Evolutionary conservation across 2,888 invertebrate genomes (phyloP), one percentile per base, ranked within the genome.

Genomic region (Chrysolina oricalcia): DNA sequence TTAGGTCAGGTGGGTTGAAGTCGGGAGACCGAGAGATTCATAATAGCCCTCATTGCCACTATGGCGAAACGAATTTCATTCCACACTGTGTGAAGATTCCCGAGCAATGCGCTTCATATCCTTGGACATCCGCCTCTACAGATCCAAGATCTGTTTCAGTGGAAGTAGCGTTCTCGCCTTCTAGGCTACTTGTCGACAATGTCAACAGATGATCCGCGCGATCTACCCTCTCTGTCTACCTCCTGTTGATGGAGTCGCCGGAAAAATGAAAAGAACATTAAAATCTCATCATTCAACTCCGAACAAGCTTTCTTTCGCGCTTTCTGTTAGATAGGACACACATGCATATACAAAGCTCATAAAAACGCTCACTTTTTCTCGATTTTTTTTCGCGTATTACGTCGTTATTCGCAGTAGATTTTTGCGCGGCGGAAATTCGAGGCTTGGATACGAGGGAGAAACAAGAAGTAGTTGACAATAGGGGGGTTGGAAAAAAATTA

Each of bases 151-250:
- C 46, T 56, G 41, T 73, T 68, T 59, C n/a, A 46, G 76, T 71
- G 70, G 68, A 65, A 48, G 76, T 75, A 76, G 73, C 74, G 69
- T 53, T 71, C 65, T 72, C 69, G 66, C 62, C 63, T 72, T 67
- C 59, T 69, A 65, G 67, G 66, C 66, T 73, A 73, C 73, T 71
- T 70, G 73, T 68, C 76, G 70, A 63, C 68, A 73, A 73, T 71
- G 71, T 76, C 76, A 76, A 76, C 73, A 76, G 76, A 69, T 72
- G 69, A 73, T 76, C 76, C 70, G 56, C 64, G n/a, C 23, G 23
- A 23, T 43, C 66, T 17, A 46, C 66, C 17, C 13, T 23, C 46
- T 48, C 40, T 35, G 41, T 50, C 53, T 53, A 53, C 69, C 69
- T 69, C 69, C 69, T 69, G 69, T 69, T 69, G 69, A 69, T 27